phyloP scores from a whole-genome alignment of 2,797 vertebrate species.

The Bovichtus variegatus region DNA sequence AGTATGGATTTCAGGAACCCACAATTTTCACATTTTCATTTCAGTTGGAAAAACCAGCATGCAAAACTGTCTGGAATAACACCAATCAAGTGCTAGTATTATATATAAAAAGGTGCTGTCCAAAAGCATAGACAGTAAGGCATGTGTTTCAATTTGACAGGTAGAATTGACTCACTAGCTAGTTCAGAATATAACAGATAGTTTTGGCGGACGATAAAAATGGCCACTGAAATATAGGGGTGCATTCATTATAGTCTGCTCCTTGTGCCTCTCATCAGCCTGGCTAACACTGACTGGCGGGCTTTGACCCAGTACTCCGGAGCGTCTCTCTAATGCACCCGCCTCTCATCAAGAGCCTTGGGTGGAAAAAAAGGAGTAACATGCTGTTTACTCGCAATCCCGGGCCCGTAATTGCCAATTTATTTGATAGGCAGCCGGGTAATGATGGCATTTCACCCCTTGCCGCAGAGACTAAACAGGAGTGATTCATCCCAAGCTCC shows the following conservation, averaged over 20 bases:
- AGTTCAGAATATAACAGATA: conserved; percentile 44
- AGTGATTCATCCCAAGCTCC: conserved; percentile 91
- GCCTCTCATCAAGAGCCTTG: conserved; percentile 88
- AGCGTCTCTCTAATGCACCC: conserved; percentile 85
- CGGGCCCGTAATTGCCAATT: conserved; percentile 99
- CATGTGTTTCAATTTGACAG: conserved; percentile 69
- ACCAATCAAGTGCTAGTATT: conserved; percentile 34
- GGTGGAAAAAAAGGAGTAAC: conserved; percentile 86
- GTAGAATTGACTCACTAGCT: conserved; percentile 18
- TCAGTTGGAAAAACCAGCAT: conserved; percentile 43
- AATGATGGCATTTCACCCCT: conserved; percentile 99
- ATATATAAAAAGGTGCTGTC: background rate
- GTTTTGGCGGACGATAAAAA: conserved; percentile 54
- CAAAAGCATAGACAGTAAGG: conserved; percentile 4
- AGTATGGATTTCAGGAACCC: conserved; percentile 64
- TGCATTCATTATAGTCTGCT: conserved; percentile 88
- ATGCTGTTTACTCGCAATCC: conserved; percentile 97
- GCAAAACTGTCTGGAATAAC: conserved; percentile 39
- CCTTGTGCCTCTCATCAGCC: conserved; percentile 88
- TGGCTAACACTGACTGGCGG: conserved; percentile 81
- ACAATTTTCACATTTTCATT: conserved; percentile 67
- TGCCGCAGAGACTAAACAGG: conserved; percentile 95
- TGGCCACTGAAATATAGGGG: conserved; percentile 68
- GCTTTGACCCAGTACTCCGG: conserved; percentile 88
- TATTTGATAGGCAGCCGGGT: conserved; percentile 99